Evolutionary conservation across 2,888 invertebrate genomes (phyloP).

Genomic region (Lottia gigantea): DNA sequence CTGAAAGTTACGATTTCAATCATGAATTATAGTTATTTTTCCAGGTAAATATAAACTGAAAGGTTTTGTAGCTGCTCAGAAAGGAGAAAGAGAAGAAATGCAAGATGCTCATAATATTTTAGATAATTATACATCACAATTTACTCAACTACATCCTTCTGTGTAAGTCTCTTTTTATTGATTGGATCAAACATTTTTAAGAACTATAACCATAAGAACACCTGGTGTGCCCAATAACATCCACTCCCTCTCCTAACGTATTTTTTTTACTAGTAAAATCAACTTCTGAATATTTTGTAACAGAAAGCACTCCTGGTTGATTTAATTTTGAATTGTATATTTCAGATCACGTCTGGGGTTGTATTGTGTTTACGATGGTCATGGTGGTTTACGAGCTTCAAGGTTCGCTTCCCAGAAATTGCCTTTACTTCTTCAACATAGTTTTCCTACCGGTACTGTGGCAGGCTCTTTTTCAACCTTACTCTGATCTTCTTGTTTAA

Average conservation of each 20-base stretch:
- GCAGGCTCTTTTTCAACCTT: not conserved
- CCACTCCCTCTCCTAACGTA: no score
- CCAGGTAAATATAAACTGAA: constrained; percentile 48
- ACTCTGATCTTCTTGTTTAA: no score
- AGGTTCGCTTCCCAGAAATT: constrained; percentile 68
- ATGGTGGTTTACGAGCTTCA: constrained; percentile 70
- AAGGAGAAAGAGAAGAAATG: constrained; percentile 72
- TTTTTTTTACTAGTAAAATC: no score
- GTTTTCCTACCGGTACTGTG: constrained; percentile 68
- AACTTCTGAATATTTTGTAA: no score
- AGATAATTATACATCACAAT: constrained; percentile 60
- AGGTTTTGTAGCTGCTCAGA: constrained; percentile 60
- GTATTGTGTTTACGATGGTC: constrained; percentile 71
- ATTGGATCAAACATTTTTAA: no score
- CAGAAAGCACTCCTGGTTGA: no score
- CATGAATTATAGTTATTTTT: constrained; percentile 11
- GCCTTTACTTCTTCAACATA: constrained; percentile 66
- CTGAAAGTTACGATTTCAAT: no score
- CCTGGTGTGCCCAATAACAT: no score
- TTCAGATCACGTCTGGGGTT: constrained; percentile 64
- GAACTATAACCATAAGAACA: no score
- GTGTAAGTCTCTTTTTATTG: constrained; percentile 52
- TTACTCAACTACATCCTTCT: constrained; percentile 55
- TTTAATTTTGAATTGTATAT: constrained; percentile 16
- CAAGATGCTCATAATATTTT: constrained; percentile 70